These are phyloP conservation scores for Uria lomvia DNA, from an alignment of 2,113 vertebrate genomes.

Conservation along the genomic window DNA sequence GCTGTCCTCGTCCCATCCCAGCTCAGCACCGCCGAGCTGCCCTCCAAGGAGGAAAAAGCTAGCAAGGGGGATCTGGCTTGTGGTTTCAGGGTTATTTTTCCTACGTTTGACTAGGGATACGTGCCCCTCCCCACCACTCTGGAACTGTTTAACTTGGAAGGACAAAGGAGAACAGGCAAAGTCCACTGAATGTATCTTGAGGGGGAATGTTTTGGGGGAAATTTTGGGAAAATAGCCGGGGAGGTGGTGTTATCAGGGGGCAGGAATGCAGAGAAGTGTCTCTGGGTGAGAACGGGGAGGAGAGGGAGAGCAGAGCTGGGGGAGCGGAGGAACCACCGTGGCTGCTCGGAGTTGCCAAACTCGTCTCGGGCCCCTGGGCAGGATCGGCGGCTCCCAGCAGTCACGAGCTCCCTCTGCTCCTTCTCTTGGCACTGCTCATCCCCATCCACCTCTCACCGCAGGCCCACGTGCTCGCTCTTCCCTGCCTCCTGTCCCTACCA, in stretches of 20 bases:
- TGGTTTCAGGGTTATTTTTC: not conserved
- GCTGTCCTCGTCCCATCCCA: not conserved
- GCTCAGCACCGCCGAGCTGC: not conserved
- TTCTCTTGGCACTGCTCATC: not conserved
- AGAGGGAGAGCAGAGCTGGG: not conserved
- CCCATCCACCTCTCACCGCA: not conserved
- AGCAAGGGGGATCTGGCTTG: not conserved
- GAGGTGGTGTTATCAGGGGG: not conserved
- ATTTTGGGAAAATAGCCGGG: not conserved
- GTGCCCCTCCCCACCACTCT: not conserved
- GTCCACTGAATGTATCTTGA: not conserved
- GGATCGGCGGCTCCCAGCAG: not conserved
- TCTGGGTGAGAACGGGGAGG: not conserved
- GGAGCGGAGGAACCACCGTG: not conserved
- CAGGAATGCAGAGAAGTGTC: not conserved
- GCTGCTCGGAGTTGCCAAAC: not conserved
- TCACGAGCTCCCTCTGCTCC: not conserved
- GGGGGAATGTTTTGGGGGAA: not conserved
- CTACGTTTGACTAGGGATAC: rapidly evolving
- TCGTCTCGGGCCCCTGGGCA: not conserved
- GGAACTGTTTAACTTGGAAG: slow-evolving; percentile 53
- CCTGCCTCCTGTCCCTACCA: not conserved
- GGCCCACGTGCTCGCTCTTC: not conserved
- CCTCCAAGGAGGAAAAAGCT: not conserved
- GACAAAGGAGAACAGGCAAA: not conserved